Percentiles rank a stretch among this genome's conserved stretches.
phyloP scores from a whole-genome alignment of 2,888 invertebrate genomes.

The Alentia gelatinosa region DNA sequence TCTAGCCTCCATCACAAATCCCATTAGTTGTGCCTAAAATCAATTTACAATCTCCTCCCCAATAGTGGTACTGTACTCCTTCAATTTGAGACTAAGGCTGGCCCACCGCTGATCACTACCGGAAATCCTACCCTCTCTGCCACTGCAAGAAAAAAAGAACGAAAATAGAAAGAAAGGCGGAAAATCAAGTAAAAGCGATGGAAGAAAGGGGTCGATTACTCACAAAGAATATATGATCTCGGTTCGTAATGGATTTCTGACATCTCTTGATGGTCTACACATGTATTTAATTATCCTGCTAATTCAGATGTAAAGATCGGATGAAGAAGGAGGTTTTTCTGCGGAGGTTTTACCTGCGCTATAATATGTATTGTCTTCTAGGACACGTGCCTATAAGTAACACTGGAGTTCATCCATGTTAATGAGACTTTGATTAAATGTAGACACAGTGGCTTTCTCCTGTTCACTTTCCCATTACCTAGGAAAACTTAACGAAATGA shows the following conservation, averaged over 20 bases:
- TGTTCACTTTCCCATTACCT: neutral
- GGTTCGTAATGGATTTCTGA: neutral
- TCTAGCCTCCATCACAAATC: constrained; percentile 19
- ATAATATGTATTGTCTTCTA: neutral
- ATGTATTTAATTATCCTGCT: neutral
- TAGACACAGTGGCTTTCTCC: neutral
- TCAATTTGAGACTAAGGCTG: constrained; percentile 5
- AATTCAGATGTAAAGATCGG: neutral
- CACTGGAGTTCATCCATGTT: neutral
- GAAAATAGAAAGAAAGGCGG: neutral
- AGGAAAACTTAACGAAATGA: neutral
- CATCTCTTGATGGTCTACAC: neutral
- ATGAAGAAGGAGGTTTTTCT: neutral
- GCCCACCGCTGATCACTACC: neutral
- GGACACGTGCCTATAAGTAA: neutral
- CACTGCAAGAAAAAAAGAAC: neutral
- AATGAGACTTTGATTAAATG: neutral
- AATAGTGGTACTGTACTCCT: constrained; percentile 7
- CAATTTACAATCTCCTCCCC: constrained; percentile 54
- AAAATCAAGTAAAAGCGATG: neutral
- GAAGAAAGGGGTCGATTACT: neutral
- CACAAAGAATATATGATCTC: neutral
- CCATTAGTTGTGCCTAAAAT: constrained; percentile 51
- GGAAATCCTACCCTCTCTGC: neutral
- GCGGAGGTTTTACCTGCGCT: neutral